Conservation (phyloP, 2,888 invertebrate genomes). For the Lymantria monacha region DNA sequence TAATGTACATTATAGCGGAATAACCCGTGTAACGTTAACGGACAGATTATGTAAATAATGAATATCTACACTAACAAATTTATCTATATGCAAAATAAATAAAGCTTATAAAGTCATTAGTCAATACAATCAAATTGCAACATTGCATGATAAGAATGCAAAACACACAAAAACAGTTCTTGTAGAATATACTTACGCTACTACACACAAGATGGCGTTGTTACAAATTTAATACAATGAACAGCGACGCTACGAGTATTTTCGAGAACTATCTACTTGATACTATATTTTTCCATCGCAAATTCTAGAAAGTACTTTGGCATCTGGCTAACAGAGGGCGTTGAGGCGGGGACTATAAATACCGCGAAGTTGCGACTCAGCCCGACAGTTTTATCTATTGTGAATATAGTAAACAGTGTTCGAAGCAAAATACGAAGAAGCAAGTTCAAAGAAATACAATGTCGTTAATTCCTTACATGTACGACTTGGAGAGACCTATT, state of each 20-base stretch:
- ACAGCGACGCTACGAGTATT: not conserved
- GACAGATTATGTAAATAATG: no score
- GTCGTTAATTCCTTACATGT: conserved; percentile 58
- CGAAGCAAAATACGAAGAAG: conserved; percentile 7
- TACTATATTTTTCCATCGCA: no score
- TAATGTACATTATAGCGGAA: no score
- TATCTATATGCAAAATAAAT: no score
- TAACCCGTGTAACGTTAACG: no score
- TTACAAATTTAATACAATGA: not conserved
- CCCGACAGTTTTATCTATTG: conserved; percentile 23
- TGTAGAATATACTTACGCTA: not conserved
- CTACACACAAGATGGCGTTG: conserved; percentile 44
- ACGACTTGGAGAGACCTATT: conserved; percentile 58
- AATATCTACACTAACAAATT: no score
- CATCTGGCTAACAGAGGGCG: conserved; percentile 37
- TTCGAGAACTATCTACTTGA: conserved; percentile 28
- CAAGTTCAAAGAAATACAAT: conserved; percentile 40
- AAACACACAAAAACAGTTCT: no score
- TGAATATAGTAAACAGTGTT: conserved; percentile 8
- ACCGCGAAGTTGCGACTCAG: conserved; percentile 8
- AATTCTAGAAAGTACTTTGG: conserved; percentile 22
- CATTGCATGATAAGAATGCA: no score
- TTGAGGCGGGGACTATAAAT: conserved; percentile 39
- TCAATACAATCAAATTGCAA: no score
- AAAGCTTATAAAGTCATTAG: no score